Evolutionary conservation across 2,797 vertebrate genomes (phyloP).

Genomic region (Neosalanx taihuensis): DNA sequence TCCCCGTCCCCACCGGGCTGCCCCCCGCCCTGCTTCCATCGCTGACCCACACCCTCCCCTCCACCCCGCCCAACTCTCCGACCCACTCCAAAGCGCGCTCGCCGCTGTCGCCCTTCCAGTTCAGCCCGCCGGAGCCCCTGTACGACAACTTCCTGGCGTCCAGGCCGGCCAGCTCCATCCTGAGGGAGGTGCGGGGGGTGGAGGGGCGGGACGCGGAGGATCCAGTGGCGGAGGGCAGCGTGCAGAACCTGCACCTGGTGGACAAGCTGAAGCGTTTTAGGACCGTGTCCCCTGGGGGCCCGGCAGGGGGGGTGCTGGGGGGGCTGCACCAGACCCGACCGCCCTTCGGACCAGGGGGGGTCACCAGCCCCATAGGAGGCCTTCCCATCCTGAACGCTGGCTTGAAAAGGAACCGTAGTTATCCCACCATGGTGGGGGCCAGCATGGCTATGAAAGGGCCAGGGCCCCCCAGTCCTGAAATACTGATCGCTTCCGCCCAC

Average conservation of each 20-base stretch:
- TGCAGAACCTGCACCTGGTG: constrained; percentile 88
- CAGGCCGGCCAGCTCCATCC: constrained; percentile 91
- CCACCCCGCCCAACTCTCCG: constrained; percentile 88
- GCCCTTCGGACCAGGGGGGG: constrained; percentile 70
- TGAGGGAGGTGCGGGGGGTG: constrained; percentile 85
- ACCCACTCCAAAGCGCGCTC: constrained; percentile 69
- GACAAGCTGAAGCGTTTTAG: constrained; percentile 93
- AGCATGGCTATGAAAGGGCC: constrained; percentile 98
- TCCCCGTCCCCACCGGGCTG: constrained; percentile 44
- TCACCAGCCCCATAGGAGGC: constrained; percentile 74
- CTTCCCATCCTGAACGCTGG: constrained; percentile 81
- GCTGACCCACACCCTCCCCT: constrained; percentile 69
- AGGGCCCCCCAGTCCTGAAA: constrained; percentile 77
- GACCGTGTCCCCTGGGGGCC: constrained; percentile 73
- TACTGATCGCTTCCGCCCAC: constrained; percentile 79
- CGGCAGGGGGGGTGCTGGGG: constrained; percentile 55
- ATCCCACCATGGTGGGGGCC: constrained; percentile 94
- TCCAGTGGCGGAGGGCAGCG: constrained; percentile 81
- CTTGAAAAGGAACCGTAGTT: constrained; percentile 91
- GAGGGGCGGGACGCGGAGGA: constrained; percentile 80
- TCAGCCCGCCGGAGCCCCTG: constrained; percentile 83
- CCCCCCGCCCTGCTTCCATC: constrained; percentile 45
- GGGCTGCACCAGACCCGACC: constrained; percentile 64
- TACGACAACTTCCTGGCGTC: constrained; percentile 95
- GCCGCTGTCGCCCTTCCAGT: constrained; percentile 78